Base-by-base conservation (phyloP, 1,140 invertebrate genomes). In the Agraylea sexmaculata region DNA sequence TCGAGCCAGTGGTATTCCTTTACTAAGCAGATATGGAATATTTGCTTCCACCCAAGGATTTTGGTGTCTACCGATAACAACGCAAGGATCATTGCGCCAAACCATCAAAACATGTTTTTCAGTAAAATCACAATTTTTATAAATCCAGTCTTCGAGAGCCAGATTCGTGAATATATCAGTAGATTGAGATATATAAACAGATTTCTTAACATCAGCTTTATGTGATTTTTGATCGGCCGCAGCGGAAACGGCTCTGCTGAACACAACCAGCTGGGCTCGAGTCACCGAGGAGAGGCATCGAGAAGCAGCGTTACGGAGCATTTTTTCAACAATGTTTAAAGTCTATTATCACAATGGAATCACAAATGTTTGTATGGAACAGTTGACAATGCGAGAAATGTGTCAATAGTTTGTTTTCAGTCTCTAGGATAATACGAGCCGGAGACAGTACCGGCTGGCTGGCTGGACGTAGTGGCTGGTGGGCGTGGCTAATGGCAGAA, bases 41-140 rank as follows among this genome's bases (percentile, higher is more conserved):
- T 95, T 87, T 2, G 83, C 78, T 64, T 99, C 94, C 13, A 81
- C 57, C 83, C 92, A 98, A 1, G 92, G 89, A 66, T 99, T 99
- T 60, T 98, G 94, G 65, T 97, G 87, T 25, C 88, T 71, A 1
- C 95, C 95, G 55, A 98, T 83, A 0, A 98, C 92, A 33, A 99
- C 85, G 57, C 87, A 85, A 0, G 92, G 91, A 49, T 81, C 70
- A 65, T 96, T 99, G 34, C 77, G 69, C 88, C 90, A 97, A 27
- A 96, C 60, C 51, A 97, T 68, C 52, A 97, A 64, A 1, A 93
- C 63, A 57, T 88, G 83, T 51, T 87, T 77, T 38, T 82, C 76
- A 2, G 64, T 70, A 46, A 92, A 88, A 58, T 91, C 75, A 51
- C 74, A 77, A 57, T 92, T 85, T 30, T 73, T 74, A 60, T 92